These are phyloP conservation scores for Leptopilina clavipes DNA, from an alignment of 1,140 invertebrate genomes.

Conservation along the genomic window DNA sequence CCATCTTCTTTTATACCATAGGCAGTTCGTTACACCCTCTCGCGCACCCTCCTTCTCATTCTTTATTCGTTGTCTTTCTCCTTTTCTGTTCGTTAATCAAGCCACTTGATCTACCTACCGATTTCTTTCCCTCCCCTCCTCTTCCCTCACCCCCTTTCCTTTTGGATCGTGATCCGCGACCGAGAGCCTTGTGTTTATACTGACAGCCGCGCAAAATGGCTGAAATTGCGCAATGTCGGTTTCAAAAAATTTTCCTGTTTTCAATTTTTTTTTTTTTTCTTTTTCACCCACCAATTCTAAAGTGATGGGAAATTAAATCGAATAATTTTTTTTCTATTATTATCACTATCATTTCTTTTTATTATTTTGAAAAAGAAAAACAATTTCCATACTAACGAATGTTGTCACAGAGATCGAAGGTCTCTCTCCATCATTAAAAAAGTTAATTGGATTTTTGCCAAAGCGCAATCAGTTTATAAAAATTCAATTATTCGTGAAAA, in stretches of 20 bases:
- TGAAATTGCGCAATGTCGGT: slow-evolving; percentile 42
- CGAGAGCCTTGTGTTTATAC: slow-evolving; percentile 55
- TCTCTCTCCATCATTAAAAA: neutral
- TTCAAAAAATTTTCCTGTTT: too few species aligned
- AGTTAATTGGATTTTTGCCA: neutral
- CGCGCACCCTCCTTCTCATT: slow-evolving; percentile 47
- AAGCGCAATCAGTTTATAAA: neutral
- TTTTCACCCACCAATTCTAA: too few species aligned
- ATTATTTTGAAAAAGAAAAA: too few species aligned
- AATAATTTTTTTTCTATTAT: too few species aligned
- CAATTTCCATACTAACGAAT: neutral
- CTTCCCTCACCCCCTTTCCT: slow-evolving; percentile 36
- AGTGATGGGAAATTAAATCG: too few species aligned
- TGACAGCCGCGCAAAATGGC: slow-evolving; percentile 53
- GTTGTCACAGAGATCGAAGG: neutral
- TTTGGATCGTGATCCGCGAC: slow-evolving; percentile 49
- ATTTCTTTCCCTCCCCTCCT: slow-evolving; percentile 45
- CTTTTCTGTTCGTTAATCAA: slow-evolving; percentile 61
- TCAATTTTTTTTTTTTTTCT: too few species aligned
- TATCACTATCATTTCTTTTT: too few species aligned
- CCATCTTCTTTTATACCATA: slow-evolving; percentile 40
- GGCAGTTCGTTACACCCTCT: slow-evolving; percentile 56
- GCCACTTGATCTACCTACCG: slow-evolving; percentile 60
- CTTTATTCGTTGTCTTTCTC: slow-evolving; percentile 22
- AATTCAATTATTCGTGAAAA: too few species aligned